Evolutionary conservation across 2,888 invertebrate species (phyloP), one percentile per base, ranked within the genome.

Genomic region (Drosophila niveifrons): DNA sequence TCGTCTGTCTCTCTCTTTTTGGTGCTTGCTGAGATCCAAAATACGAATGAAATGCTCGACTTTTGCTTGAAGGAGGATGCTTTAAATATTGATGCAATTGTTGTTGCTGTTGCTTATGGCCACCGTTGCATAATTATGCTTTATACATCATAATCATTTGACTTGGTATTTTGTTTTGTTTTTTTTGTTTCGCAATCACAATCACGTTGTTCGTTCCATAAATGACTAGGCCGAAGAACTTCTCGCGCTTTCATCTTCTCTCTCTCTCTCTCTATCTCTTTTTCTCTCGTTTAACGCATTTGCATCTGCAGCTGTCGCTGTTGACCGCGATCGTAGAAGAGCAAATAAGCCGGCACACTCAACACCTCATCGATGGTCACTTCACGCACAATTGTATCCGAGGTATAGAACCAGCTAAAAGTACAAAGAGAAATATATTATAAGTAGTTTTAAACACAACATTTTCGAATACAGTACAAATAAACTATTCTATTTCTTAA

Each of bases 331-430:
- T 98, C 98, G 92, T 99, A 99, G 93, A 98, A 98, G 71, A 99
- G 93, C 94, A 99, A 95, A 93, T 98, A 99, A 13, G 98, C 98
- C 62, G 96, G 95, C 83, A 96, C 95, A 78, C 95, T 95, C 15
- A 98, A 93, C 57, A 98, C 98, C 91, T 97, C 96, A 52, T 95
- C 94, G 50, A 97, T 94, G 0, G 95, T 94, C 31, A 96, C 96
- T 92, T 96, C 96, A 79, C 96, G 95, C 9, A 98, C 97, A 72
- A 96, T 94, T 2, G 96, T 95, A 92, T 98, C 98, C 0, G 97
- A 97, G 0, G 97, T 96, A 91, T 96, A 96, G 93, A 95, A 96
- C 98, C 98, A 98, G 73, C 96, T 96, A 90, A 36, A 36, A 36
- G 4, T 4, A 23, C 23, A 23, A 23, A 23, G 23, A 23, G 4